These are phyloP conservation scores for Crotalus viridis DNA, from an alignment of 2,113 vertebrate species.

Conservation along the genomic window DNA sequence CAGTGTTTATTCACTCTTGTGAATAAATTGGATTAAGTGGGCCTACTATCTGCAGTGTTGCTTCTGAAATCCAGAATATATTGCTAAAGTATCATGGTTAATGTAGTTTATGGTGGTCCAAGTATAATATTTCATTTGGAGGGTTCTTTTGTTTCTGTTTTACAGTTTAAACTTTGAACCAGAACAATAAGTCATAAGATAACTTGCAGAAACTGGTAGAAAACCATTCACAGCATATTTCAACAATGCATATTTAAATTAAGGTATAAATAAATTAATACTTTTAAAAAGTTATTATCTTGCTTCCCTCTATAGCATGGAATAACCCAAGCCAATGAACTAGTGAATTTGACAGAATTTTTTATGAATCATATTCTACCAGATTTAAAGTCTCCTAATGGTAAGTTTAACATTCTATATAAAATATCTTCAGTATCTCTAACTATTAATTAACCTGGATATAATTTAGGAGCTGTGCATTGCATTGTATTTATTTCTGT, in stretches of 20 bases:
- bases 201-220: background rate
- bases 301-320: constrained; percentile 79
- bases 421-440: rapidly evolving
- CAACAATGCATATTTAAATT: background rate
- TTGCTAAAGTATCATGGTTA: background rate
- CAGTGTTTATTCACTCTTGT: background rate
- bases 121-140: background rate
- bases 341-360: constrained; percentile 95
- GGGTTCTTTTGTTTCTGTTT: background rate
- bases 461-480: background rate
- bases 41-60: background rate
- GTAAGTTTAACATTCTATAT: constrained; percentile 68
- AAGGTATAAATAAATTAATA: background rate
- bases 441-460: background rate
- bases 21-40: background rate
- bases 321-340: constrained; percentile 97
- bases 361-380: constrained; percentile 95
- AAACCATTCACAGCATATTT: background rate
- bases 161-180: background rate
- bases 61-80: background rate
- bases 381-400: constrained; percentile 89
- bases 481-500: background rate
- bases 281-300: background rate
- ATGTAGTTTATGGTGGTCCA: background rate
- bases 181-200: background rate